phyloP scores from a whole-genome alignment of 1,140 invertebrate genomes.

The Stenopsyche tienmushanensis region DNA sequence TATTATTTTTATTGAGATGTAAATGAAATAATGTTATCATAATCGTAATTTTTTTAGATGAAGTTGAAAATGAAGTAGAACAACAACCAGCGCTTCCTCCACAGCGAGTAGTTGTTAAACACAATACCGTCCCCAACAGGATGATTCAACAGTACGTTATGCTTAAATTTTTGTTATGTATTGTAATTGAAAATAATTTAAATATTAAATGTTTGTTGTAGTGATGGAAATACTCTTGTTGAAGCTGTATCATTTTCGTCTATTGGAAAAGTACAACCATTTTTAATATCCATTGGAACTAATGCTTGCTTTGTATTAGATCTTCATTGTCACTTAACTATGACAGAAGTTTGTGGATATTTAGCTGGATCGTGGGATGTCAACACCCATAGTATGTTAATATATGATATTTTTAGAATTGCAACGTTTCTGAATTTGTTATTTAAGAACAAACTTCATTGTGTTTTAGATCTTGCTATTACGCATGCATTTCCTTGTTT shows the following conservation, averaged over 20 bases:
- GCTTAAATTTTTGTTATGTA: slow-evolving; percentile 25
- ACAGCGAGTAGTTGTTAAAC: slow-evolving; percentile 66
- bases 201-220: slow-evolving; percentile 51
- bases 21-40: too few relatives aligned
- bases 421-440: not conserved
- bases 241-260: slow-evolving; percentile 85
- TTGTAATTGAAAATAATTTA: too few relatives aligned
- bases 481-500: slow-evolving; percentile 88
- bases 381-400: slow-evolving; percentile 88
- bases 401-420: slow-evolving; percentile 2
- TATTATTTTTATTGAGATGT: too few relatives aligned
- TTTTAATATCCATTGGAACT: slow-evolving; percentile 83
- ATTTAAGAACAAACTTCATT: slow-evolving; percentile 8
- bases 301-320: slow-evolving; percentile 88
- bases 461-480: slow-evolving; percentile 76
- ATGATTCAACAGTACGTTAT: slow-evolving; percentile 67
- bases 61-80: slow-evolving; percentile 60
- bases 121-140: slow-evolving; percentile 68
- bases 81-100: slow-evolving; percentile 56
- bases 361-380: slow-evolving; percentile 93
- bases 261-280: slow-evolving; percentile 88
- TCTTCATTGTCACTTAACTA: slow-evolving; percentile 90
- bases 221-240: slow-evolving; percentile 85
- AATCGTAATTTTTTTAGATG: slow-evolving; percentile 26
- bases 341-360: slow-evolving; percentile 91